A percentile compares a stretch with the other conserved stretches of the same genome.
Evolutionary conservation across 2,113 vertebrate genomes (phyloP).

Genomic region (Silurus glanis): DNA sequence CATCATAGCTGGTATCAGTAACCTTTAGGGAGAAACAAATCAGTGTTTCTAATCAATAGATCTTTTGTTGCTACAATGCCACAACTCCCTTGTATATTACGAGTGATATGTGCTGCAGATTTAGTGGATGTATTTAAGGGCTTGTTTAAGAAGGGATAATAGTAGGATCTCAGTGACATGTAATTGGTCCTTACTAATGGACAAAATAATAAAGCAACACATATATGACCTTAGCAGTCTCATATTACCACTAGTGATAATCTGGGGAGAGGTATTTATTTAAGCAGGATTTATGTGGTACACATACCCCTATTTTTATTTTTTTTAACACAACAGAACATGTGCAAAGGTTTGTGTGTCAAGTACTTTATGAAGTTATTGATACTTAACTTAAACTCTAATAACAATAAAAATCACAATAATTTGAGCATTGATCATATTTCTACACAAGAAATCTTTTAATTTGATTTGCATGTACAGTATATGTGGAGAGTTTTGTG

Average conservation of each 20-base stretch:
- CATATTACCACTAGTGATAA: conserved; percentile 52
- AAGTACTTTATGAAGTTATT: background rate
- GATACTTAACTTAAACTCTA: background rate
- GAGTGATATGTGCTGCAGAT: conserved; percentile 48
- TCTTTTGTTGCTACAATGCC: conserved; percentile 61
- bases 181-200: conserved; percentile 53
- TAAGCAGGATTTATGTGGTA: conserved; percentile 18
- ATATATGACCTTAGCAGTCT: conserved; percentile 50
- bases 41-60: conserved; percentile 63
- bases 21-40: conserved; percentile 61
- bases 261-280: conserved; percentile 24
- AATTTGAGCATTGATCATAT: background rate
- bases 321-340: background rate
- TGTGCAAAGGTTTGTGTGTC: background rate
- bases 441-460: background rate
- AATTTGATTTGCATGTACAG: background rate
- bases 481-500: background rate
- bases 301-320: background rate
- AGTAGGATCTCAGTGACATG: conserved; percentile 56
- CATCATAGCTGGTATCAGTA: conserved; percentile 67
- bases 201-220: conserved; percentile 27
- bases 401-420: background rate
- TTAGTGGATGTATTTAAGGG: conserved; percentile 50
- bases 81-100: conserved; percentile 40
- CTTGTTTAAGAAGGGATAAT: conserved; percentile 50